phyloP scores from a whole-genome alignment of 2,888 invertebrate species.

The Ophion ventricosus region DNA sequence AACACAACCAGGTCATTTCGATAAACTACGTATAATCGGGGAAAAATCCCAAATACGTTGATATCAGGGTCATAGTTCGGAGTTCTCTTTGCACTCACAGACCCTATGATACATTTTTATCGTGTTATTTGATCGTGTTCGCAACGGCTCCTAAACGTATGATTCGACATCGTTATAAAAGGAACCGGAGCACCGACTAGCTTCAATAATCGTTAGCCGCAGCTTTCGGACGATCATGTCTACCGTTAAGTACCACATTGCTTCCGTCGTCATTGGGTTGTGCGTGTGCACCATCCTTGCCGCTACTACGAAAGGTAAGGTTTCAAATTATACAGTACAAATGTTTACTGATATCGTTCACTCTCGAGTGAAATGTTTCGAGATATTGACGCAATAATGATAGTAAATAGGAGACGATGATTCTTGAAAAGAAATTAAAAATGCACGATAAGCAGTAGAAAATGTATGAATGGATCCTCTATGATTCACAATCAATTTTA shows the following conservation, averaged over 20 bases:
- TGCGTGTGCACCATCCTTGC: neutral
- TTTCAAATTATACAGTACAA: neutral
- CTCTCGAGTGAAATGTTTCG: too few species aligned
- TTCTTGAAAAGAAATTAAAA: too few species aligned
- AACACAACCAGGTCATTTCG: neutral
- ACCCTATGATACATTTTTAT: neutral
- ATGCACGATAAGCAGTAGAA: too few species aligned
- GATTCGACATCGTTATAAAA: slow-evolving; percentile 11
- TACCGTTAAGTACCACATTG: neutral
- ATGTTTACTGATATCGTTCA: neutral
- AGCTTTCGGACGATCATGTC: slow-evolving; percentile 5
- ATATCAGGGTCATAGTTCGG: slow-evolving; percentile 13
- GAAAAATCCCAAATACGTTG: neutral
- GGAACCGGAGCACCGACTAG: neutral
- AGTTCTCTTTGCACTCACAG: neutral
- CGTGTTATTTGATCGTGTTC: neutral
- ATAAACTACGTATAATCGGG: neutral
- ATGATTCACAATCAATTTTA: too few species aligned
- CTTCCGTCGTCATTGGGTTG: neutral
- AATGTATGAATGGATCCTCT: too few species aligned
- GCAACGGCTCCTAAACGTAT: neutral
- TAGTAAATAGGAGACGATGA: too few species aligned
- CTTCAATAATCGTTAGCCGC: neutral
- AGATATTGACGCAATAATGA: too few species aligned
- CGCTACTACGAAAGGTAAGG: neutral